These are phyloP conservation scores for Euproctis similis DNA, from an alignment of 2,888 invertebrate species.

Conservation along the genomic window DNA sequence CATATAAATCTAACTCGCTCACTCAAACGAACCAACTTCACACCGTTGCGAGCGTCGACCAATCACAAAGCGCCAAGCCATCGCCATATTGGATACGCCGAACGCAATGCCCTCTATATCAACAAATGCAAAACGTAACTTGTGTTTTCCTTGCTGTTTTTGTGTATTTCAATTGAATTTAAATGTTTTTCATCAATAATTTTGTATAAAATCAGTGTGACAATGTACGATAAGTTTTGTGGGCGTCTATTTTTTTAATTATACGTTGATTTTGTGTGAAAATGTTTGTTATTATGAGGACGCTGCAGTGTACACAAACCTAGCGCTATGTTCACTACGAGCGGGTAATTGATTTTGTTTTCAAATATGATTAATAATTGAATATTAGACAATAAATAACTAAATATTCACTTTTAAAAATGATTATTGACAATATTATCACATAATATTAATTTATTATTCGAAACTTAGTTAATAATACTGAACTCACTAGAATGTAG, in stretches of 20 bases:
- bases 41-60: slow-evolving; percentile 40
- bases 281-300: slow-evolving; percentile 35
- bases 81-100: slow-evolving; percentile 70
- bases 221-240: slow-evolving; percentile 29
- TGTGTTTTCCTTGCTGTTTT: slow-evolving; percentile 58
- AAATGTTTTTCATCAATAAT: slow-evolving; percentile 25
- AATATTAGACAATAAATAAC: no score
- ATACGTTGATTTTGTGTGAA: slow-evolving; percentile 29
- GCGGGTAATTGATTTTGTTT: no score
- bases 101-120: slow-evolving; percentile 53
- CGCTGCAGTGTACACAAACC: slow-evolving; percentile 36
- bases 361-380: no score
- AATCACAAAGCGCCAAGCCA: slow-evolving; percentile 47
- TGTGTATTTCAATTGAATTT: slow-evolving; percentile 50
- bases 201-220: slow-evolving; percentile 38
- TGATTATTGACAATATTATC: no score
- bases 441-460: no score
- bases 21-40: slow-evolving; percentile 60
- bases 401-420: no score
- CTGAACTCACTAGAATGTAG: no score
- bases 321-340: slow-evolving; percentile 54
- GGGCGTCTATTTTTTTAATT: slow-evolving; percentile 22
- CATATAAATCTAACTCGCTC: slow-evolving; percentile 70
- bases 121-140: slow-evolving; percentile 46
- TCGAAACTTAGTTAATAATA: no score